A percentile compares a stretch with the other conserved stretches of the same genome.
Conservation (phyloP, 2,113 vertebrate genomes). For the Atractosteus spatula region DNA sequence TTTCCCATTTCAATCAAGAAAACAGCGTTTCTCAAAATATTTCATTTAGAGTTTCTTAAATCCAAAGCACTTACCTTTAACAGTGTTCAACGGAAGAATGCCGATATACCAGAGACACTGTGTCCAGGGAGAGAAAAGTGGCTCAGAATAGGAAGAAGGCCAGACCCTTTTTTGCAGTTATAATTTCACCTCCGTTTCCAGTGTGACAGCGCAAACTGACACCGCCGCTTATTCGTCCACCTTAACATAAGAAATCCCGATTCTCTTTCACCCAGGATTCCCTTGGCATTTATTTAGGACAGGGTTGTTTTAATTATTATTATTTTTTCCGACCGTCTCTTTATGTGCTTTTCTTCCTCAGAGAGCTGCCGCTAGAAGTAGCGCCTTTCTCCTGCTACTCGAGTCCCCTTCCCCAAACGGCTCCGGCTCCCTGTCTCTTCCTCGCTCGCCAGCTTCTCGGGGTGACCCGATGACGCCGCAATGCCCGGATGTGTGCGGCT, state of each 20-base stretch:
- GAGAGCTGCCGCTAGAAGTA: background rate
- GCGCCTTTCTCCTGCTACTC: background rate
- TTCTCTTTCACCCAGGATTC: background rate
- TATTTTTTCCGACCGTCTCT: too few species aligned
- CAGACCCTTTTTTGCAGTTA: slow-evolving; percentile 11
- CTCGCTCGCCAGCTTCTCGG: slow-evolving; percentile 11
- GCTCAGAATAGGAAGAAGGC: slow-evolving; percentile 7
- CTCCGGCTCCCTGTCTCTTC: slow-evolving; percentile 9
- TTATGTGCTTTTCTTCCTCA: too few species aligned
- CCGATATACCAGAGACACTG: background rate
- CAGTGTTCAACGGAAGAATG: background rate
- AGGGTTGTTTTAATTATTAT: too few species aligned
- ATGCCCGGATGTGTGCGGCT: slow-evolving; percentile 21
- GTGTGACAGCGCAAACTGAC: slow-evolving; percentile 25
- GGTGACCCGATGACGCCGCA: slow-evolving; percentile 17
- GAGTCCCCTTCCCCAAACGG: background rate
- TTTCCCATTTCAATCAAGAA: background rate
- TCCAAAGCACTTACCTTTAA: slow-evolving; percentile 10
- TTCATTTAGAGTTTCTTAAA: background rate
- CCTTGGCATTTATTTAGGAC: background rate
- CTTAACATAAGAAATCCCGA: slow-evolving; percentile 4
- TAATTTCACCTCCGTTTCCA: slow-evolving; percentile 12
- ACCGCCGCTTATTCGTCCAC: slow-evolving; percentile 1
- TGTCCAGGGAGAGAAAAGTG: background rate
- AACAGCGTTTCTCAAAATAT: background rate